A percentile compares a stretch with the other conserved stretches of the same genome.
phyloP scores from a whole-genome alignment of 2,113 vertebrate genomes.

The Phaethornis superciliosus region DNA sequence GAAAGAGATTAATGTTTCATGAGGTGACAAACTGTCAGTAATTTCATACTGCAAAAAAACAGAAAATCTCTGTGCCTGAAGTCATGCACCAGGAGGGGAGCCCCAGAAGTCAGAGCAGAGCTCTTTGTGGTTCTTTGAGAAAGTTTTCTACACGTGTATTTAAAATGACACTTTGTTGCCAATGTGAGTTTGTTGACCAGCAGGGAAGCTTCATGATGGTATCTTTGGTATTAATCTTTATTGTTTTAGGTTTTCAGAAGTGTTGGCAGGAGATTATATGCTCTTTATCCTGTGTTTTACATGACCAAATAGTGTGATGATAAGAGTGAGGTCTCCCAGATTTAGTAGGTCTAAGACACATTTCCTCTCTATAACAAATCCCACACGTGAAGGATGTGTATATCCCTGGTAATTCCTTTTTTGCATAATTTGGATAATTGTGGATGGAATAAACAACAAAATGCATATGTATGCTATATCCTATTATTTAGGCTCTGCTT shows the following conservation, averaged over 20 bases:
- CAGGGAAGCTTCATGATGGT: not conserved
- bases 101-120: not conserved
- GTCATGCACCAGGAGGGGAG: not conserved
- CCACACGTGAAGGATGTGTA: not conserved
- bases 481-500: not conserved
- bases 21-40: not conserved
- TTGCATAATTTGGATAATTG: not conserved
- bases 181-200: not conserved
- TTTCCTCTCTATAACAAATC: not conserved
- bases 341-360: not conserved
- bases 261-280: not conserved
- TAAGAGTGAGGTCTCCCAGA: not conserved
- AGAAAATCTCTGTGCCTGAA: not conserved
- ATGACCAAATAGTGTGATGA: not conserved
- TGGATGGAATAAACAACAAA: not conserved
- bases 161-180: not conserved
- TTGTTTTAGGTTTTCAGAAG: not conserved
- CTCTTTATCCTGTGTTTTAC: not conserved
- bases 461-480: rapidly evolving
- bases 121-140: not conserved
- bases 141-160: not conserved
- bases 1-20: not conserved
- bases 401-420: not conserved
- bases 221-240: not conserved
- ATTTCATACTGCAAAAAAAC: not conserved